Evolutionary conservation across 2,113 vertebrate species (phyloP).

Genomic region (Pelobates fuscus): DNA sequence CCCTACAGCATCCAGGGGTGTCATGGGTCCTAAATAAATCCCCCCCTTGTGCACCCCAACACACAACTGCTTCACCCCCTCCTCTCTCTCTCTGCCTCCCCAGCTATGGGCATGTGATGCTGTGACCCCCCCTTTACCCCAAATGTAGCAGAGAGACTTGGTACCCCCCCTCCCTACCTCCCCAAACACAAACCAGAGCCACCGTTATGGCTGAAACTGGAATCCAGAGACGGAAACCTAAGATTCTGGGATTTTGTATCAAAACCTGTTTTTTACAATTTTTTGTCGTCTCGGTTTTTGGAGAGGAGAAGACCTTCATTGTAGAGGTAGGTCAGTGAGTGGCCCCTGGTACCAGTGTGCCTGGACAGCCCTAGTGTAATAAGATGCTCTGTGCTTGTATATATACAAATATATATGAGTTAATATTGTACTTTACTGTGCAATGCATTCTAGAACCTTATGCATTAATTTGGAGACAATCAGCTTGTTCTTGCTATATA

Average conservation of each 20-base stretch:
- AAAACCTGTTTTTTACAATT: slow-evolving; percentile 18
- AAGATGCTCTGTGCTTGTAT: not conserved
- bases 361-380: not conserved
- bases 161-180: slow-evolving; percentile 12
- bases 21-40: slow-evolving; percentile 16
- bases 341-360: not conserved
- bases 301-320: slow-evolving; percentile 47
- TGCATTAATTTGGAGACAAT: too few relatives aligned
- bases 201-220: slow-evolving; percentile 41
- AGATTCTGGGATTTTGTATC: slow-evolving; percentile 39
- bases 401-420: too few relatives aligned
- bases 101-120: slow-evolving; percentile 4
- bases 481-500: too few relatives aligned
- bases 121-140: slow-evolving; percentile 16
- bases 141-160: slow-evolving; percentile 17
- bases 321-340: slow-evolving; percentile 34
- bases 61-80: too few relatives aligned
- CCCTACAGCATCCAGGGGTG: not conserved
- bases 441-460: too few relatives aligned
- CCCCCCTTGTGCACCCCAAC: not conserved
- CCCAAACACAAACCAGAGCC: not conserved
- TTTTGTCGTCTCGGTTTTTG: not conserved
- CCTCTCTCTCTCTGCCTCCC: too few relatives aligned
- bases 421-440: too few relatives aligned
- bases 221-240: slow-evolving; percentile 15